Evolutionary conservation across 92 coral and sea anemone genomes (phyloP), one percentile per base, ranked within the genome.

Genomic region (Phenganax subtilis): DNA sequence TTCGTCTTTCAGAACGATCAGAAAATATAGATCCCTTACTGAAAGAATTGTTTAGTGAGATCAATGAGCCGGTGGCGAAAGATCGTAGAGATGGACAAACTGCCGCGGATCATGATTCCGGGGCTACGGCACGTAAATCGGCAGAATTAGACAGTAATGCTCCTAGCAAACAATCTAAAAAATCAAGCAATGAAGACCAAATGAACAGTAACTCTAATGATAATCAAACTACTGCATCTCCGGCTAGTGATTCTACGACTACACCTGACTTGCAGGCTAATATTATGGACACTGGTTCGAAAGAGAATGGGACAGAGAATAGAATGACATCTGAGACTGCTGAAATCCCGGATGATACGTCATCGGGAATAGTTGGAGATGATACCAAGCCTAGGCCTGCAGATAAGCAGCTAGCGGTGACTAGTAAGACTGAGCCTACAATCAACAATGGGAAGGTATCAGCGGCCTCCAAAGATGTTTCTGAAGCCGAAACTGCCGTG

Each of bases 21-120:
- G 83, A 79, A 79, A 73, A 79, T 62, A 73, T 62, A 79, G 83
- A 79, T 51, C 83, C 83, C 7, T 79, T 79, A 79, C 83, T 79
- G n/a, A 63, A 65, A 52, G 83, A 79, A 79, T 60, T 79, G 3
- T 79, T 79, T 64, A 79, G 83, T 47, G 83, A 79, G 83, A 63
- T 65, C 74, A 63, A 65, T 47, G 60, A 63, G 12, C 83, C 83
- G 74, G 57, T 54, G 52, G 61, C 83, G 20, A 79, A 79, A 65
- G 83, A 79, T 54, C 83, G 83, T 54, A n/a, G 83, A n/a, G 83
- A 79, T 65, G 83, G 74, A 16, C 82, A 77, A 37, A 59, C 82
- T 9, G 47, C 83, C 73, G 83, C 58, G 60, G 83, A 65, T 75
- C 64, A 55, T 6, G 82, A 77, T 64, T 51, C 73, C 53, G 73